A percentile compares a stretch with the other conserved stretches of the same genome.
These are phyloP conservation scores for Heliangelus exortis DNA, from an alignment of 2,797 vertebrate genomes.

Conservation along the genomic window DNA sequence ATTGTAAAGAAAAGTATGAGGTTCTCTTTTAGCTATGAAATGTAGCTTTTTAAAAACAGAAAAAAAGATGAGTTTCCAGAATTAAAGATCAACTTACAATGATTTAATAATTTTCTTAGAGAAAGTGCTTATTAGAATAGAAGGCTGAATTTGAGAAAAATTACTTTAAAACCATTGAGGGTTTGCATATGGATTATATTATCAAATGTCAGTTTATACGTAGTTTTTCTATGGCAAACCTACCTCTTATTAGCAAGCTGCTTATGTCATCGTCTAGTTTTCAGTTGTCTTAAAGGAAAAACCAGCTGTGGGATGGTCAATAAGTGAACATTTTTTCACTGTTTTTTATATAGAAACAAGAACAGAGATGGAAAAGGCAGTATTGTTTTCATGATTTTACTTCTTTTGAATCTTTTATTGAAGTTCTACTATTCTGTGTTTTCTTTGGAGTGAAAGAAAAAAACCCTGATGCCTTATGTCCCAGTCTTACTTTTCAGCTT, in stretches of 20 bases:
- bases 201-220: background rate
- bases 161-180: background rate
- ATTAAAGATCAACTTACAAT: background rate
- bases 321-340: background rate
- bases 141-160: background rate
- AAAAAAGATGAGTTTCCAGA: background rate
- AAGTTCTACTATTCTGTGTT: background rate
- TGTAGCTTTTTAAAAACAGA: background rate
- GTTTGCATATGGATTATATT: background rate
- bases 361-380: background rate
- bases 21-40: background rate
- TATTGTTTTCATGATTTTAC: background rate
- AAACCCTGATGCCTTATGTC: background rate
- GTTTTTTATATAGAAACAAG: background rate
- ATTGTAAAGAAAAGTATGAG: background rate
- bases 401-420: background rate
- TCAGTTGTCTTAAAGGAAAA: background rate
- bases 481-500: background rate
- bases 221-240: background rate
- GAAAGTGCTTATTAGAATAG: background rate
- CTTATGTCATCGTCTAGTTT: background rate
- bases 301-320: background rate
- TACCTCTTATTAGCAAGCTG: background rate
- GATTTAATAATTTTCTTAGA: background rate
- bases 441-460: background rate